Conservation (phyloP, 2,113 vertebrate genomes). For the Anser cygnoides region DNA sequence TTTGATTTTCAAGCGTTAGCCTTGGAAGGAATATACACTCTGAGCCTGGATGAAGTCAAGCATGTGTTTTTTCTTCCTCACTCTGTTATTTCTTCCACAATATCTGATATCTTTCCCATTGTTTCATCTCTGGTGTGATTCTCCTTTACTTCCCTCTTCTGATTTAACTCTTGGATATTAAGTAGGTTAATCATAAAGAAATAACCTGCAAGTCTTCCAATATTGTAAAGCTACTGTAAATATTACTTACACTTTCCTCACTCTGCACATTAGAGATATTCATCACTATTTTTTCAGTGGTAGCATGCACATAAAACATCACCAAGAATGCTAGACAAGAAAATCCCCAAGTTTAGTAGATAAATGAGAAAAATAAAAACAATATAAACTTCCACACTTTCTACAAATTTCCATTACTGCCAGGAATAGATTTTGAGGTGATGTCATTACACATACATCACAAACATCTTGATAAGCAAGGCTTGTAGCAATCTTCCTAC, state of each 20-base stretch:
- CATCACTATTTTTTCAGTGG: background rate
- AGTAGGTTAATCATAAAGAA: background rate
- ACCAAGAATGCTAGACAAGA: background rate
- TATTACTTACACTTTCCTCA: background rate
- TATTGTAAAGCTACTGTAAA: background rate
- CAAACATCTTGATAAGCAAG: background rate
- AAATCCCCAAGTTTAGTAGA: background rate
- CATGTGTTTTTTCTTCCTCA: background rate
- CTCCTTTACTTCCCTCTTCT: slow-evolving; percentile 34
- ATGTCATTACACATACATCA: background rate
- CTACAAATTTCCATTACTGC: background rate
- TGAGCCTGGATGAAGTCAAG: background rate
- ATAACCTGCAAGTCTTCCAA: background rate
- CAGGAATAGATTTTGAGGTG: slow-evolving; percentile 21
- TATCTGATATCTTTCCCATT: background rate
- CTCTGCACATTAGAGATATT: background rate
- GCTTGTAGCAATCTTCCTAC: slow-evolving; percentile 32
- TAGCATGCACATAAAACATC: background rate
- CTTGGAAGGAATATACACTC: background rate
- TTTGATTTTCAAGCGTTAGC: background rate
- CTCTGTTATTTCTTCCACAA: background rate
- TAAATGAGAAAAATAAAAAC: slow-evolving; percentile 5
- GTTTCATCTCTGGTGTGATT: background rate
- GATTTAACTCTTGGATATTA: slow-evolving; percentile 38
- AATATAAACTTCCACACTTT: background rate